Conservation (phyloP, 64 coral and sea anemone species). For the Montipora cactus region DNA sequence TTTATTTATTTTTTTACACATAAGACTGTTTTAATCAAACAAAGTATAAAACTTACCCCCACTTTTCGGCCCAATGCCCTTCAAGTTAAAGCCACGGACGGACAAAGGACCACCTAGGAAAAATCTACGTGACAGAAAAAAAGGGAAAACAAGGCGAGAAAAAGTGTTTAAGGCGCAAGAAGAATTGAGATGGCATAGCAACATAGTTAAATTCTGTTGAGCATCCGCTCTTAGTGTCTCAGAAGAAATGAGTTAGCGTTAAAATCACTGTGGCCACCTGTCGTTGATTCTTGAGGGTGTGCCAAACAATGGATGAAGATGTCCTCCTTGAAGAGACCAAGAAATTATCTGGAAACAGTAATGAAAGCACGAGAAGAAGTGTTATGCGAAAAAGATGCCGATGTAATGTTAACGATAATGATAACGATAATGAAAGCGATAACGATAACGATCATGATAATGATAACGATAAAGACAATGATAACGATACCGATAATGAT, state of each 20-base stretch:
- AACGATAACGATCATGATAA: background rate
- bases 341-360: constrained; percentile 71
- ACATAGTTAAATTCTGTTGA: no score
- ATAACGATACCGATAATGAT: no score
- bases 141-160: background rate
- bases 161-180: background rate
- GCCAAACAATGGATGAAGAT: constrained; percentile 60
- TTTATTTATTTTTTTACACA: no score
- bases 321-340: constrained; percentile 80
- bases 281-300: constrained; percentile 76
- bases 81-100: constrained; percentile 87
- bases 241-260: no score
- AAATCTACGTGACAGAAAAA: constrained; percentile 59
- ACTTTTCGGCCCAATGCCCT: constrained; percentile 89
- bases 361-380: background rate
- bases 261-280: constrained; percentile 1
- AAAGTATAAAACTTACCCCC: constrained; percentile 35
- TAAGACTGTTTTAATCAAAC: no score
- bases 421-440: background rate
- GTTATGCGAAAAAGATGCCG: background rate
- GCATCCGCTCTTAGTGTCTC: no score
- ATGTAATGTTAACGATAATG: background rate
- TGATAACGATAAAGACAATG: background rate
- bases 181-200: background rate
- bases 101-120: constrained; percentile 97